A percentile compares a stretch with the other conserved stretches of the same genome.
phyloP scores from a whole-genome alignment of 2,888 invertebrate species.

The Chrysotoxum bicinctum region DNA sequence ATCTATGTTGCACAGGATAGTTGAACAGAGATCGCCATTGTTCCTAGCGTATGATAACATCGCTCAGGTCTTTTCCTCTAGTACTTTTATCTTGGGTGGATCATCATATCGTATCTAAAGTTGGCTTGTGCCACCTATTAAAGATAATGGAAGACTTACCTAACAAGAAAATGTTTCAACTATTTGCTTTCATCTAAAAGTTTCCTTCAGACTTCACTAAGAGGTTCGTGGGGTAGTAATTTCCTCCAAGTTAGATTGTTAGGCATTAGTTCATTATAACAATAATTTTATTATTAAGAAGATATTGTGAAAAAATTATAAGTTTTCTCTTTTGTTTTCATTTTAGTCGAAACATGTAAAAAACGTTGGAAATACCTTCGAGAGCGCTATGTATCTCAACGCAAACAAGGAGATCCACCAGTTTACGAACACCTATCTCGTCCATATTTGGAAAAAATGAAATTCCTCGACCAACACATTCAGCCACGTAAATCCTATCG shows the following conservation, averaged over 20 bases:
- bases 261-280: no score
- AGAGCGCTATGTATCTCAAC: constrained; percentile 81
- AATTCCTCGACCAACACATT: constrained; percentile 81
- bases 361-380: constrained; percentile 82
- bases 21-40: neutral
- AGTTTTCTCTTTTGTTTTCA: constrained; percentile 4
- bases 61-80: neutral
- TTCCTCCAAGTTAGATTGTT: no score
- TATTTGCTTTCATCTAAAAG: neutral
- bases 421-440: constrained; percentile 81
- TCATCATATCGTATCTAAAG: neutral
- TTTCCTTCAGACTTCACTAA: no score
- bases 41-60: neutral
- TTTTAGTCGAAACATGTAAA: constrained; percentile 81
- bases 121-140: neutral
- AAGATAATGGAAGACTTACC: neutral
- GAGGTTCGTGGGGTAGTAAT: no score
- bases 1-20: neutral
- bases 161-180: neutral
- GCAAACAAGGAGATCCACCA: constrained; percentile 81
- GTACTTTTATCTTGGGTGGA: neutral
- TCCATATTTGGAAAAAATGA: constrained; percentile 82
- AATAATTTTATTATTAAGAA: neutral
- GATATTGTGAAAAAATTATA: neutral
- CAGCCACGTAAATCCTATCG: constrained; percentile 81